Conservation (phyloP, 1,140 invertebrate genomes). For the Zaprionus lachaisei region DNA sequence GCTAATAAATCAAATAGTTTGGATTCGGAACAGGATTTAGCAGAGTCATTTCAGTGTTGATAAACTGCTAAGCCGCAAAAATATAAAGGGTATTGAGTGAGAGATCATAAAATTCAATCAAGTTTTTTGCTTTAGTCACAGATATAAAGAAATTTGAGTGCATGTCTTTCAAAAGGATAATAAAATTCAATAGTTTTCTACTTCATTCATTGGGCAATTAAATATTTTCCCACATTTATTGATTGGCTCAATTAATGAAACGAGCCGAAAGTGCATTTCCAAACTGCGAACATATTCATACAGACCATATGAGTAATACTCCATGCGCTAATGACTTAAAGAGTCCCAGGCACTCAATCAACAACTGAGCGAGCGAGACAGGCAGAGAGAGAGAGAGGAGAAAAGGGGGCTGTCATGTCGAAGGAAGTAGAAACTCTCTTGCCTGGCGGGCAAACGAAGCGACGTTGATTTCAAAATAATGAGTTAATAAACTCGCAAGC, state of each 20-base stretch:
- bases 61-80: neutral
- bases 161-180: neutral
- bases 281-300: slow-evolving; percentile 23
- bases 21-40: no score
- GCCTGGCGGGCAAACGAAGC: slow-evolving; percentile 50
- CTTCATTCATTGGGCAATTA: slow-evolving; percentile 23
- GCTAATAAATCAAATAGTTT: no score
- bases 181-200: slow-evolving; percentile 5
- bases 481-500: slow-evolving; percentile 73
- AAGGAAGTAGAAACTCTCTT: slow-evolving; percentile 60
- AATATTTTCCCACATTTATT: slow-evolving; percentile 62
- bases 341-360: slow-evolving; percentile 69
- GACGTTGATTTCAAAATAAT: slow-evolving; percentile 77
- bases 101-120: no score
- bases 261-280: slow-evolving; percentile 24
- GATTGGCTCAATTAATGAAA: slow-evolving; percentile 63
- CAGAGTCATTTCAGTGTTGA: slow-evolving; percentile 10
- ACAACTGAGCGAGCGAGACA: slow-evolving; percentile 8
- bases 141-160: slow-evolving; percentile 7
- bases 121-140: no score
- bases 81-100: no score
- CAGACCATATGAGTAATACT: slow-evolving; percentile 54
- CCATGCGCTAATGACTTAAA: slow-evolving; percentile 58
- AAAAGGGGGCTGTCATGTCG: slow-evolving; percentile 31
- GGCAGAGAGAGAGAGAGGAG: slow-evolving; percentile 11